These are phyloP conservation scores for Drosophila prostipennis DNA, from an alignment of 2,888 invertebrate species.

Conservation along the genomic window DNA sequence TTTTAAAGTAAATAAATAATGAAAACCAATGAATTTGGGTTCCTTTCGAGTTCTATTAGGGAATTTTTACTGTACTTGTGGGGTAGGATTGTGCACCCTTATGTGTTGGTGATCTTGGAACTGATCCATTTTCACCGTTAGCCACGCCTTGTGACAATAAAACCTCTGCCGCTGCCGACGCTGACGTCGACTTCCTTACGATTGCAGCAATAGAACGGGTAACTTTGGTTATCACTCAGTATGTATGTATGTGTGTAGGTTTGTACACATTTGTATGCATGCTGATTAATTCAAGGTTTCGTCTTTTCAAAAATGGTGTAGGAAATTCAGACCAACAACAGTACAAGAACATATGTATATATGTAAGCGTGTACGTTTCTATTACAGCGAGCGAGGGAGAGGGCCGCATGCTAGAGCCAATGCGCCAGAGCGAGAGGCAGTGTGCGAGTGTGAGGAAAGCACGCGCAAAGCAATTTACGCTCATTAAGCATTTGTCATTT, in stretches of 20 bases:
- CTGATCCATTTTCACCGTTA: constrained; percentile 9
- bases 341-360: constrained; percentile 23
- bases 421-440: constrained; percentile 35
- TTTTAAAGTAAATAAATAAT: no score
- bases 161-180: neutral
- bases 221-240: constrained; percentile 16
- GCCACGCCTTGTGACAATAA: constrained; percentile 23
- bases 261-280: neutral
- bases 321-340: constrained; percentile 55
- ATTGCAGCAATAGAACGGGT: constrained; percentile 1
- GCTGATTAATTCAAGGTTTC: constrained; percentile 53
- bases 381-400: constrained; percentile 46
- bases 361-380: constrained; percentile 24
- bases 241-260: neutral
- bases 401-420: neutral
- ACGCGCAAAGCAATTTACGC: constrained; percentile 72
- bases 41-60: neutral
- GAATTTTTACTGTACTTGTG: neutral
- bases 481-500: constrained; percentile 78
- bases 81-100: neutral
- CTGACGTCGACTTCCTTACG: neutral
- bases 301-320: constrained; percentile 68
- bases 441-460: constrained; percentile 51
- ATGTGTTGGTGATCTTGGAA: constrained; percentile 1
- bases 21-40: neutral